Base-by-base conservation (phyloP, 2,888 invertebrate species). In the Lypha dubia region DNA sequence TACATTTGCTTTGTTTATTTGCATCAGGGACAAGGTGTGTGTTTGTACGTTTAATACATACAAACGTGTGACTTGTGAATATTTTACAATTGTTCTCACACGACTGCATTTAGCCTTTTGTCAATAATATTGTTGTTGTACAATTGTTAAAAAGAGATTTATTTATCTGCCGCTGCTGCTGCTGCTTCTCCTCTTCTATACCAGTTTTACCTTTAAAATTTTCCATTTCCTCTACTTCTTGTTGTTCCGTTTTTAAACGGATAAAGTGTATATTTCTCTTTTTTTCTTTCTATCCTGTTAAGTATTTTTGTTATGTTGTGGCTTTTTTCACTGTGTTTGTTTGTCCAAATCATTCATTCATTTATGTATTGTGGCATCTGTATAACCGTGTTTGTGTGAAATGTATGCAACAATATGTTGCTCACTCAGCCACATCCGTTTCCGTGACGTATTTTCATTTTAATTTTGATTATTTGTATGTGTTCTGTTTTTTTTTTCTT, bases 21-120 rank as follows among this genome's bases (percentile, higher is more conserved):
- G 74, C 73, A 68, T 65, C 56, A 49, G 56, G 20, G 46, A 38
- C 62, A 35, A 60, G 15, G 56, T 41, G 15, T 46, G 15, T 28
- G 9, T 46, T 15, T 41, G 15, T 49, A 4, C 20, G 20, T 53
- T 4, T 2, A 17, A 63, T 44, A 65, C 44, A 53, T 22, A 32
- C 28, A 46, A 51, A 15, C 46, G 73, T 71, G 74, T 75, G 79
- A 62, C 68, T 79, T 58, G 11, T 56, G 68, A 41, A 41, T 75
- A 60, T 81, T 73, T 84, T 77, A 75, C 81, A 84, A 84, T 84
- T 81, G 81, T 81, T 81, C 84, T 84, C 84, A 84, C 84, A 84
- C 84, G 84, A 84, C 84, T 84, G 84, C 84, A 84, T 81, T 84
- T 81, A 84, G 81, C 84, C 84, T 84, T 84, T 84, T 84, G 84